Percentiles rank a stretch among this genome's conserved stretches.
phyloP scores from a whole-genome alignment of 1,140 invertebrate species.

The Lepidotrigona ventralis region DNA sequence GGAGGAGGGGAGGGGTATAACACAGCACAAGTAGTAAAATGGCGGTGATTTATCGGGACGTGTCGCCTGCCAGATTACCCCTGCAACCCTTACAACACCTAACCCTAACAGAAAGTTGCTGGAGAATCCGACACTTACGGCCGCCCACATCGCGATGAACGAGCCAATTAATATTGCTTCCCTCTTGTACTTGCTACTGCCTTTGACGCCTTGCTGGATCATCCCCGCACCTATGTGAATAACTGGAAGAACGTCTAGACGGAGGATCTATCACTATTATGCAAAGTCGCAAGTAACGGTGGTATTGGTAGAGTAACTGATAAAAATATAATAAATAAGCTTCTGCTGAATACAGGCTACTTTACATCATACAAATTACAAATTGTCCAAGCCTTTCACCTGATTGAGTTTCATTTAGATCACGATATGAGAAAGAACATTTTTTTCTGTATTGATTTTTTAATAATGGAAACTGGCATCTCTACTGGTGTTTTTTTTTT shows the following conservation, averaged over 20 bases:
- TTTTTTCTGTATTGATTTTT: background rate
- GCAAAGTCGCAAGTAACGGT: constrained; percentile 29
- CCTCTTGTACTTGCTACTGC: constrained; percentile 51
- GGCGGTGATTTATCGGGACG: constrained; percentile 61
- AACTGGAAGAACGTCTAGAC: constrained; percentile 52
- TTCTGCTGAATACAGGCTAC: background rate
- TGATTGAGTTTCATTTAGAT: background rate
- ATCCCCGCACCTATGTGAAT: constrained; percentile 56
- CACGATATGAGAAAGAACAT: background rate
- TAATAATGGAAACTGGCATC: background rate
- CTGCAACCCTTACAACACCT: constrained; percentile 59
- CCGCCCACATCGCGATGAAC: constrained; percentile 65
- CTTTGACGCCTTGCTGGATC: constrained; percentile 57
- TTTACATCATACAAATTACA: background rate
- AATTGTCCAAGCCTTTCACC: background rate
- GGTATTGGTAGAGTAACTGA: background rate
- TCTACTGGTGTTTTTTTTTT: background rate
- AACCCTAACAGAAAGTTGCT: constrained; percentile 56
- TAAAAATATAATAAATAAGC: background rate
- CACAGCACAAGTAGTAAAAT: constrained; percentile 41
- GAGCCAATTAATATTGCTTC: constrained; percentile 68
- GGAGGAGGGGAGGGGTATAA: background rate
- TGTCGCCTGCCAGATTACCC: constrained; percentile 64
- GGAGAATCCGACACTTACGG: constrained; percentile 58
- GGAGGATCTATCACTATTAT: constrained; percentile 49